Base-by-base conservation (phyloP, 2,113 vertebrate genomes). In the Anthoscopus minutus region DNA sequence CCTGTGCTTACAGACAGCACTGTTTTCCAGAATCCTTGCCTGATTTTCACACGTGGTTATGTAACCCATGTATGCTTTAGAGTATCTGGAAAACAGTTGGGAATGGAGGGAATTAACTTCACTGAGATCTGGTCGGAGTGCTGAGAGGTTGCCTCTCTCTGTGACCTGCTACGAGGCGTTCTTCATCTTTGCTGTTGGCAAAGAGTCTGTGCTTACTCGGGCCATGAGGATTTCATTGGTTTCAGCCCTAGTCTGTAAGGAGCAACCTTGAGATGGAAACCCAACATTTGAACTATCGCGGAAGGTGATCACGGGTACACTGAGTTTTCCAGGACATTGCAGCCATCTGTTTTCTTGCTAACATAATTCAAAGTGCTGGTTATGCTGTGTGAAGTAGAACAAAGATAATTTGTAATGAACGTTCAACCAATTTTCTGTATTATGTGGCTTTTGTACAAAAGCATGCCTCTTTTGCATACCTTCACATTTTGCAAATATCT, bases 121-220 rank as follows among this genome's bases (percentile, higher is more conserved):
- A 9, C 50, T 69, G 45, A 20, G 42, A 2, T n/a, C 31, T 30
- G 54, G 15, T 66, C 17, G 4, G 42, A 27, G 53, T 10, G 35
- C 21, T 51, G 53, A 27, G 67, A 71, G 18, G 33, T 12, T 0
- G 0, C 12, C 28, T 33, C 7, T 2, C 31, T 33, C 7, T 2
- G 1, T 37, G 35, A 35, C 51, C 48, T 56, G 21, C 47, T 20
- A 1, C 0, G 2, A 35, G 11, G 6, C 0, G 0, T 8, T 61
- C 57, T 27, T 44, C 17, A 4, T 35, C 48, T 13, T 35, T 65
- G 62, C 54, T 77, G 8, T 2, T 48, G 86, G n/a, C 4, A 4
- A 27, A 14, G 30, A 4, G 19, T 23, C 56, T 40, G 42, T 20
- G 50, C 50, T 56, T 62, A 2, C 35, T 57, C 1, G 2, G 19